Conservation (phyloP, 2,113 vertebrate genomes). For the Boleophthalmus pectinirostris region DNA sequence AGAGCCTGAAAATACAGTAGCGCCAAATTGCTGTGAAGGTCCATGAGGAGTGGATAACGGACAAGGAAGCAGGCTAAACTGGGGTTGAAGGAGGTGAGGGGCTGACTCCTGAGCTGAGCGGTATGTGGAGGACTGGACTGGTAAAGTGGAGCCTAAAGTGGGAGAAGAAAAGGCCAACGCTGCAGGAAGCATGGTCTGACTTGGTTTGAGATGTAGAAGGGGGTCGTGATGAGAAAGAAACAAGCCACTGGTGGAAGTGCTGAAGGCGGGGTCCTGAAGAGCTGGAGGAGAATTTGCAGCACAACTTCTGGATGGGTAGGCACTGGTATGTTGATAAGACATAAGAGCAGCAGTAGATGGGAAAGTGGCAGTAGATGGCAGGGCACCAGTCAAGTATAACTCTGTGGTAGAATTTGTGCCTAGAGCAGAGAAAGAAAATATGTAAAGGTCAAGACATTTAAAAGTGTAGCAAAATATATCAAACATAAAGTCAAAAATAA, state of each 20-base stretch:
- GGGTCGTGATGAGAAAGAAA: slow-evolving; percentile 85
- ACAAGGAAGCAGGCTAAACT: slow-evolving; percentile 90
- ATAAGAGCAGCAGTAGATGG: slow-evolving; percentile 86
- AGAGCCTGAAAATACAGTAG: slow-evolving; percentile 90
- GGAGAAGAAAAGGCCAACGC: slow-evolving; percentile 87
- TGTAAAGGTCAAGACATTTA: not conserved
- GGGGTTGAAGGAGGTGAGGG: slow-evolving; percentile 95
- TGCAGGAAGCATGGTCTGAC: slow-evolving; percentile 86
- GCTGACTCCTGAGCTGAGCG: slow-evolving; percentile 98
- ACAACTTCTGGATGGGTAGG: slow-evolving; percentile 91
- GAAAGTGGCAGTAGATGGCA: slow-evolving; percentile 92
- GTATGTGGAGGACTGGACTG: slow-evolving; percentile 96
- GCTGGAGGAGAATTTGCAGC: slow-evolving; percentile 85
- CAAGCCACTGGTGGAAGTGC: slow-evolving; percentile 89
- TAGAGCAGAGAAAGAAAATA: slow-evolving; percentile 44
- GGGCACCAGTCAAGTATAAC: slow-evolving; percentile 91
- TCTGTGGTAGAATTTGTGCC: slow-evolving; percentile 93
- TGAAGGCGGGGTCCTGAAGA: slow-evolving; percentile 91
- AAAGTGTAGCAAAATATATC: slow-evolving; percentile 15
- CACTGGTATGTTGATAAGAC: slow-evolving; percentile 89
- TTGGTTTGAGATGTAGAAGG: slow-evolving; percentile 90
- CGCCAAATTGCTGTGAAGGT: slow-evolving; percentile 84
- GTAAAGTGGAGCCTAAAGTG: slow-evolving; percentile 83
- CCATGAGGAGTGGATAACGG: slow-evolving; percentile 83
- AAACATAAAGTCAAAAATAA: not conserved